These are phyloP conservation scores for Epinotia brunnichana DNA, from an alignment of 2,888 invertebrate species.

Conservation along the genomic window DNA sequence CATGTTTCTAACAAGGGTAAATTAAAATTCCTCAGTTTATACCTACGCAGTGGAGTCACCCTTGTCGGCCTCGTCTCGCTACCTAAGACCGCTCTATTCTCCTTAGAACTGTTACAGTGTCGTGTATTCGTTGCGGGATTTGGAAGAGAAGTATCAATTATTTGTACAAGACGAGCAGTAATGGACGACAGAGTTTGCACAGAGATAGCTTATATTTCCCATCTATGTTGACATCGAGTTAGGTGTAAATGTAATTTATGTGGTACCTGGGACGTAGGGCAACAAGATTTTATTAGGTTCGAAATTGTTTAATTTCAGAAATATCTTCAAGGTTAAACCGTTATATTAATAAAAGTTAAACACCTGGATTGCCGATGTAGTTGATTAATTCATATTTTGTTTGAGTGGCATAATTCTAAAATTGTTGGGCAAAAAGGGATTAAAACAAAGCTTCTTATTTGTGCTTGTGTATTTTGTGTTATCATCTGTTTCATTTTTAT, in stretches of 20 bases:
- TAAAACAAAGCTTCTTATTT: no score
- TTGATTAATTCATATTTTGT: constrained; percentile 15
- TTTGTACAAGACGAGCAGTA: neutral
- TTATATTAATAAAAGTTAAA: constrained; percentile 54
- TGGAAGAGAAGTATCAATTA: neutral
- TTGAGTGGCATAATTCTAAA: neutral
- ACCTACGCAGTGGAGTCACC: constrained; percentile 59
- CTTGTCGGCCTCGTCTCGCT: constrained; percentile 57
- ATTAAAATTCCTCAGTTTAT: constrained; percentile 76
- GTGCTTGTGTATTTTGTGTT: no score
- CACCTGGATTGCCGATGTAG: constrained; percentile 21
- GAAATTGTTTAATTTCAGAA: constrained; percentile 66
- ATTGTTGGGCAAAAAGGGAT: neutral
- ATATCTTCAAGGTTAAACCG: constrained; percentile 55
- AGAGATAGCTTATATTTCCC: constrained; percentile 33
- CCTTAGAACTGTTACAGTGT: no score
- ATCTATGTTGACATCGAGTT: constrained; percentile 51
- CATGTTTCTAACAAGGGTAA: constrained; percentile 71
- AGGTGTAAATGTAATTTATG: constrained; percentile 60
- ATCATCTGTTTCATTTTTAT: no score
- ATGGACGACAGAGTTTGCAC: neutral
- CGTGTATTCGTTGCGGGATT: constrained; percentile 18
- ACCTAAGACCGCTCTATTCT: constrained; percentile 20
- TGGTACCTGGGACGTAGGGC: constrained; percentile 57
- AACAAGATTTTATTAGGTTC: constrained; percentile 63